Conservation (phyloP, 2,797 vertebrate species). For the Morus bassanus region DNA sequence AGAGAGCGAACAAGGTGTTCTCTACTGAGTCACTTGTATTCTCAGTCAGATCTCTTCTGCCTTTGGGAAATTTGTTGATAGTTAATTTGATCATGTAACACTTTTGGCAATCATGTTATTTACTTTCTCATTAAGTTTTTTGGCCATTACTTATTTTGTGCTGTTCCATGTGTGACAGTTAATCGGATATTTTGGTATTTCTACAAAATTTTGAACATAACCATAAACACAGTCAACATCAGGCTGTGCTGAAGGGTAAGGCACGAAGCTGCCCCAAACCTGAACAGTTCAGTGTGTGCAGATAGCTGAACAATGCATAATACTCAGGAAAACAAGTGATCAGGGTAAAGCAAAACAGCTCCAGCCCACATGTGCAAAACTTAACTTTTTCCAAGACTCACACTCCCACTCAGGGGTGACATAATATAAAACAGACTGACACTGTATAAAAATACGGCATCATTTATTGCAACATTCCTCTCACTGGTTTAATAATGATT, state of each 20-base stretch:
- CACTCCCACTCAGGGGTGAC: background rate
- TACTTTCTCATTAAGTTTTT: background rate
- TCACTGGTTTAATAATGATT: constrained; percentile 23
- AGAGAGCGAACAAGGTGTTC: background rate
- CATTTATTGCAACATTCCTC: constrained; percentile 21
- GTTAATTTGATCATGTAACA: background rate
- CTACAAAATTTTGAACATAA: background rate
- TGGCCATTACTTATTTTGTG: background rate
- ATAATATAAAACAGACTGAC: constrained; percentile 23
- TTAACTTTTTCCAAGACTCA: constrained; percentile 19
- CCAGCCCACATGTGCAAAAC: background rate
- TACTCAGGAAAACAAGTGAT: background rate
- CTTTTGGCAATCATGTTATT: background rate
- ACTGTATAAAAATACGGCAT: background rate
- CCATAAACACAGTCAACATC: background rate
- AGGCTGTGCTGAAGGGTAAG: background rate
- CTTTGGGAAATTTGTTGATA: background rate
- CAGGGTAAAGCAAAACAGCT: background rate
- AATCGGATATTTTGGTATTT: background rate
- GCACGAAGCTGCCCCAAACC: background rate
- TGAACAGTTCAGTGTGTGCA: background rate
- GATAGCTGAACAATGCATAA: background rate
- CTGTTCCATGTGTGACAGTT: background rate
- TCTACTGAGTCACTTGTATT: background rate
- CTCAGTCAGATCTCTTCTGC: background rate